phyloP scores from a whole-genome alignment of 2,888 invertebrate genomes.

The Bugula neritina region DNA sequence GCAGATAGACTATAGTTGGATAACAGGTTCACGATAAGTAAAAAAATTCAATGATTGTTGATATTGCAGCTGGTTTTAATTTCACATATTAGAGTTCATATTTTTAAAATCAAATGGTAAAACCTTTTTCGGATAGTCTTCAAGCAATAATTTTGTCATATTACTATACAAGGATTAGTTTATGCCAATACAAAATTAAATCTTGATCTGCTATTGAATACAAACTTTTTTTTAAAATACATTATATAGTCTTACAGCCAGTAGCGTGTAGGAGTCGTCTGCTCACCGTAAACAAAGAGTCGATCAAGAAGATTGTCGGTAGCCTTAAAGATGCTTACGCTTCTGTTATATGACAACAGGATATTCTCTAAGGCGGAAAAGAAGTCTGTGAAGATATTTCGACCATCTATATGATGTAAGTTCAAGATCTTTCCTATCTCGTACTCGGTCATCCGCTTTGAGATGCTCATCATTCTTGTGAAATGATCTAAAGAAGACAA shows the following conservation, averaged over 20 bases:
- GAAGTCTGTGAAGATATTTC: neutral
- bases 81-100: too few relatives aligned
- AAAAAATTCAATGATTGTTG: too few relatives aligned
- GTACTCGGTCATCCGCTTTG: conserved; percentile 18
- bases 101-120: too few relatives aligned
- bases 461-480: conserved; percentile 8
- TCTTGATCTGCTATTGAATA: neutral
- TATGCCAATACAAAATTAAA: neutral
- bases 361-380: neutral
- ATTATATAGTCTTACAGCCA: too few relatives aligned
- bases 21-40: too few relatives aligned
- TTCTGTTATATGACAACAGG: neutral
- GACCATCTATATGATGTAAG: neutral
- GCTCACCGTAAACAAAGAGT: conserved; percentile 20
- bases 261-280: too few relatives aligned
- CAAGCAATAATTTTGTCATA: neutral
- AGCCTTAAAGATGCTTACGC: neutral
- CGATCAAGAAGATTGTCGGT: neutral
- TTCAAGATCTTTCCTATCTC: neutral
- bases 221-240: too few relatives aligned
- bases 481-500: neutral
- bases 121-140: too few relatives aligned
- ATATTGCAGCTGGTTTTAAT: too few relatives aligned
- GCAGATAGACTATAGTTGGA: too few relatives aligned
- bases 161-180: neutral